Evolutionary conservation across 1,140 invertebrate genomes (phyloP), one percentile per base, ranked within the genome.

Genomic region (Bombus soroeensis): DNA sequence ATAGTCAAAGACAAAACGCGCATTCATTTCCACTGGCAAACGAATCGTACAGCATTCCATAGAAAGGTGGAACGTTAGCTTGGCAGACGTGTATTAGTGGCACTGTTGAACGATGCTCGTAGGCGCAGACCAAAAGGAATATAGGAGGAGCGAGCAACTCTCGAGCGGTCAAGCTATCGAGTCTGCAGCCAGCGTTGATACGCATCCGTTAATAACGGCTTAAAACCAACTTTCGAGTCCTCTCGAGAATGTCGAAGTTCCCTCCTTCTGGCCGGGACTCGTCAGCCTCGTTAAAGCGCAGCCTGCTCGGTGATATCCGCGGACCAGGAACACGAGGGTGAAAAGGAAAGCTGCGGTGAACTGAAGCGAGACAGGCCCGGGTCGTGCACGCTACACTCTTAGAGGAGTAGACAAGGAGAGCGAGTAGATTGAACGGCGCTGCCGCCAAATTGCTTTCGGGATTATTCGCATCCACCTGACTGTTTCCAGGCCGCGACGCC

Each of bases 391-490:
- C 76, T 84, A 84, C 59, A 5, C 59, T 62, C 83, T 84, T 62
- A 37, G 66, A 70, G 41, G 25, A 68, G 64, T 57, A 62, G 59
- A 62, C 59, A n/a, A 53, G 13, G 13, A 37, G 66, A 18, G 43
- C 59, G 59, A 59, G 87, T 72, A 85, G 82, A 89, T 81, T 88
- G 78, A 84, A 81, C 86, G 70, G 43, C 53, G 70, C 71, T 76
- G 72, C 81, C 66, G 88, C 86, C 88, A 94, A 94, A 94, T 94
- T 94, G 92, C 90, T 93, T 93, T 93, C 90, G 84, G 90, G 87
- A 92, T 89, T 92, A 93, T 92, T 92, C 93, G 91, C 90, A 90
- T 92, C 83, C 87, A 64, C 57, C 70, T 68, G 73, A 87, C 77
- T 89, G 80, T 84, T 89, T 92, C 83, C 78, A 86, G 59, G 41